Evolutionary conservation across 2,888 invertebrate species (phyloP), one percentile per base, ranked within the genome.

Genomic region (Oxytorus armatus): DNA sequence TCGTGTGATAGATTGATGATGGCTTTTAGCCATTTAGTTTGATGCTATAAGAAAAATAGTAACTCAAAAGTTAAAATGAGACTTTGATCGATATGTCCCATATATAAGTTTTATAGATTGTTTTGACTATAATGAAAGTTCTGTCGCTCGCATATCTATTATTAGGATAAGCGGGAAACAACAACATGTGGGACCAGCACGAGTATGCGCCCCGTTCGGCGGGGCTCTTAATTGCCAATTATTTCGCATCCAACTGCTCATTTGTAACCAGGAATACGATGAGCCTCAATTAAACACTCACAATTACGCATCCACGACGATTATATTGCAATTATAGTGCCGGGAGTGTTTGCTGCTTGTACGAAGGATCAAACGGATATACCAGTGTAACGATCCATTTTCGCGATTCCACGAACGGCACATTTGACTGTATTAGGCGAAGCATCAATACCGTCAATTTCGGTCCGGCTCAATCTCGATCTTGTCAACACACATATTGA

Each of bases 191-290:
- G 51, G 49, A 39, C 14, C 36, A 36, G 39, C 21, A 44, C 0
- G 23, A 47, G 25, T 10, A 23, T 23, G 23, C 10, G 29, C 16
- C 4, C 36, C 29, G 29, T 18, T 18, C 14, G 23, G 18, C 23
- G 29, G 14, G 25, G 8, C 36, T 49, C 69, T 72, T 83, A 83
- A 83, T 83, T 82, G 79, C 70, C 81, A 82, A 81, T 84, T 82
- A 77, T 70, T 82, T 84, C 53, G 83, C 79, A 77, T 82, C 66
- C 68, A 77, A 72, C 69, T 83, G 14, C 55, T 77, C 70, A 72
- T 77, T 77, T 70, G 66, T 65, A 77, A 77, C 51, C 57, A 55
- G 29, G 70, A 70, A 75, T n/a, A n/a, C 74, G 75, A 77, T 72
- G 68, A 73, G 36, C 74, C 66, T 73, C 79, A 82, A 83, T 83